Evolutionary conservation across 2,888 invertebrate species (phyloP), one percentile per base, ranked within the genome.

Genomic region (Eurois occulta): DNA sequence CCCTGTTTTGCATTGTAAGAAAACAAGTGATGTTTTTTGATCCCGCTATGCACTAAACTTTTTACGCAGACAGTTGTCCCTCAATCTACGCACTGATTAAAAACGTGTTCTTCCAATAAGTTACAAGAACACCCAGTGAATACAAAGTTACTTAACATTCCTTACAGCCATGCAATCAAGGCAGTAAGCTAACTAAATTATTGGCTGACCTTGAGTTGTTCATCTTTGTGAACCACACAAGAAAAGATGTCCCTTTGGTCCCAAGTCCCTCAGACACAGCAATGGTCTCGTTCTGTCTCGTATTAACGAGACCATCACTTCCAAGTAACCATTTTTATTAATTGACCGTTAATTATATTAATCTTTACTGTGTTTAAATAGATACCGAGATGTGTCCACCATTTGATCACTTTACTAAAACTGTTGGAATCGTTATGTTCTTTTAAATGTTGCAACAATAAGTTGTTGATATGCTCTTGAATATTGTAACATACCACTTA

Each of bases 311-410:
- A n/a, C n/a, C n/a, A n/a, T n/a, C n/a, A n/a, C n/a, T n/a, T n/a
- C 21, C 38, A n/a, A 66, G 32, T 67, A 65, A 66, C 43, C 52
- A 72, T 67, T 67, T 65, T 67, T 67, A 60, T 46, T 65, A 68
- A 55, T 35, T 65, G 68, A 24, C 10, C 24, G 55, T 58, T 69
- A 72, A 43, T 65, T 68, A 64, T 46, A 48, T 60, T 41, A 18
- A 48, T 80, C 11, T 73, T 41, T 48, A 10, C 28, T 60, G 66
- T 72, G n/a, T 60, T 78, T 41, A 73, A 72, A 78, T 35, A 41
- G 24, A 41, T 35, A 38, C 46, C n/a, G n/a, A n/a, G n/a, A n/a
- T n/a, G n/a, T n/a, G n/a, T n/a, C n/a, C n/a, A n/a, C 18, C 11
- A 62, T 55, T 67, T 18, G 32, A 32, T 28, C n/a, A 13, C 41